Evolutionary conservation across 2,888 invertebrate species (phyloP).

Genomic region (Drosophila anomalata): DNA sequence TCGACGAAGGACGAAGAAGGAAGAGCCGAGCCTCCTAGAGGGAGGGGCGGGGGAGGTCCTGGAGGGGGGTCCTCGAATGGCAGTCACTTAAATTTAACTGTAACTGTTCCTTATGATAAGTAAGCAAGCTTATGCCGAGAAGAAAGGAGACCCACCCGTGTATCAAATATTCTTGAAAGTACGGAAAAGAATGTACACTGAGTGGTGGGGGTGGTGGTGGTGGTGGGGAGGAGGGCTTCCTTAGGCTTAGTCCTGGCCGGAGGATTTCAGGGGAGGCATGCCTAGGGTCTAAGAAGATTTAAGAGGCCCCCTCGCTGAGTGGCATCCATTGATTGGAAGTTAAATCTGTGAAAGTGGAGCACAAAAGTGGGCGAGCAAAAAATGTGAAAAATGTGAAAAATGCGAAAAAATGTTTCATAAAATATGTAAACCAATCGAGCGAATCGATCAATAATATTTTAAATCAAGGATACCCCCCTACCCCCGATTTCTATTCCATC

Average conservation of each 20-base stretch:
- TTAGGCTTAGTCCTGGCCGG: background rate
- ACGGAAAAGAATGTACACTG: background rate
- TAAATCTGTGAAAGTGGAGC: background rate
- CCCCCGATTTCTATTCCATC: no score
- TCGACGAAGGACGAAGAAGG: background rate
- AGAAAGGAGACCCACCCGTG: background rate
- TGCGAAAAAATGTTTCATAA: background rate
- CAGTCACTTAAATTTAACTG: slow-evolving; percentile 52
- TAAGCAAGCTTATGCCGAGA: slow-evolving; percentile 45
- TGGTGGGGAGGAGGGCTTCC: background rate
- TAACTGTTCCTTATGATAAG: slow-evolving; percentile 53
- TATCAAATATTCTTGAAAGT: slow-evolving; percentile 3
- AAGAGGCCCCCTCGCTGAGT: background rate
- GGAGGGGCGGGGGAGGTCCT: no score
- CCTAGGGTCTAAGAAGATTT: slow-evolving; percentile 4
- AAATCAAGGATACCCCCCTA: no score
- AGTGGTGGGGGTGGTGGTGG: background rate
- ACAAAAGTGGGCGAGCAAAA: background rate
- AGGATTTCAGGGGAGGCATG: background rate
- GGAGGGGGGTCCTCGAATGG: slow-evolving; percentile 3
- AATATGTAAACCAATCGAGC: background rate
- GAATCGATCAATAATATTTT: background rate
- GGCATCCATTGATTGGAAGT: slow-evolving; percentile 4
- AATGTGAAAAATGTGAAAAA: background rate
- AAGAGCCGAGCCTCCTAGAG: background rate